Evolutionary conservation across 2,888 invertebrate genomes (phyloP), one percentile per base, ranked within the genome.

Genomic region (Biston stratarius): DNA sequence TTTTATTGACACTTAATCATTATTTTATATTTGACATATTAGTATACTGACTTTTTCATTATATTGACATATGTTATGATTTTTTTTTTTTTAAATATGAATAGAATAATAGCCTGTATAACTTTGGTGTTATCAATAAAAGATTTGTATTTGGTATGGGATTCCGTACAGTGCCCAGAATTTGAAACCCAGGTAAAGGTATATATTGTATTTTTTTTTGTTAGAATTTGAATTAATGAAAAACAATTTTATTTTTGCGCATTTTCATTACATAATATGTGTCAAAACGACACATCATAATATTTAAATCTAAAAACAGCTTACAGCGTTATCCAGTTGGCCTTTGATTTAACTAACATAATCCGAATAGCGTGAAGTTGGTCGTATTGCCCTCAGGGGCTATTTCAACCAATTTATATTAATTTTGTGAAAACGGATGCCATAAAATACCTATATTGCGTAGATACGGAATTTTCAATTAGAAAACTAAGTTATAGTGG

Each of bases 361-460:
- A n/a, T 34, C 61, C 59, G 55, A 59, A 48, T 53, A 61, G 47
- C 58, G 58, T 53, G 49, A 67, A 67, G 61, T 63, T 67, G 71
- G 65, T 58, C 53, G 60, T 61, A 62, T 48, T 52, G 58, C 64
- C 64, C 66, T 64, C 68, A 12, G 72, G 71, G 61, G 69, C 52
- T 58, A 48, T 68, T 71, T 71, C 68, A 57, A 71, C 56, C 61
- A 57, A 72, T 73, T 73, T 75, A 71, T 71, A 64, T 58, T 67
- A 73, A 75, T 75, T 67, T 71, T 64, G 67, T 70, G 73, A 72
- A 73, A 71, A 73, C 73, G 74, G 74, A 75, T 70, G 71, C 66
- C 62, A 68, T 75, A 73, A 75, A 73, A 56, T 63, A 64, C 45
- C 24, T 59, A 65, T 68, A 64, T 58, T 71, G 66, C 67, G 70